Conservation (phyloP, 2,113 vertebrate genomes). For the Notarius lentiginosus region DNA sequence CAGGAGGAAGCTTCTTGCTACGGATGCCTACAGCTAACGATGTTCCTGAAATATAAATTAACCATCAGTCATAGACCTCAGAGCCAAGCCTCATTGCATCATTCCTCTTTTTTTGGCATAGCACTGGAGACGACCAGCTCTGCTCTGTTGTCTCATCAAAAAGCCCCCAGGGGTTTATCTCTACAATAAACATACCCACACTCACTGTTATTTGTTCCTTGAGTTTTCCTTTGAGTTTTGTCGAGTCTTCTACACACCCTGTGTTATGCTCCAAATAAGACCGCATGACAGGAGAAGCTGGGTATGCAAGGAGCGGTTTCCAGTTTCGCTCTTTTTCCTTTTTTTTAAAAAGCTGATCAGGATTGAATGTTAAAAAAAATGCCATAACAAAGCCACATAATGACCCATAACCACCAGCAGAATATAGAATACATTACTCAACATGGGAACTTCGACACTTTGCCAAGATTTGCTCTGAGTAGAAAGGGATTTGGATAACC, state of each 20-base stretch:
- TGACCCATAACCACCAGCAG: neutral
- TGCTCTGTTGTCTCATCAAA: neutral
- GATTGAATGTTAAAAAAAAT: neutral
- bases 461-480: neutral
- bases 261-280: neutral
- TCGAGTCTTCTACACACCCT: neutral
- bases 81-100: neutral
- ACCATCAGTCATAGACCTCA: neutral
- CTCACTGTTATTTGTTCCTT: neutral
- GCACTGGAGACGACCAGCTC: neutral
- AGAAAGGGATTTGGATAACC: neutral
- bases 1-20: conserved; percentile 1
- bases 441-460: neutral
- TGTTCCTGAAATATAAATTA: conserved; percentile 31
- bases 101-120: neutral
- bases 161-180: neutral
- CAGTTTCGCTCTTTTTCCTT: neutral
- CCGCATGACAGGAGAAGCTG: conserved; percentile 13
- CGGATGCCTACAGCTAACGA: neutral
- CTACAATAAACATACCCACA: neutral
- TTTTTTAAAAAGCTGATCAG: neutral
- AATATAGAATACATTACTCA: neutral
- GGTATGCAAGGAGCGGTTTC: conserved; percentile 8
- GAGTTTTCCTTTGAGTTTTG: neutral
- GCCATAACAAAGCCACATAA: neutral